Evolutionary conservation across 30 jellyfish, hydroid and myxozoan genomes (phyloP).

Genomic region (Nemopilema nomurai): DNA sequence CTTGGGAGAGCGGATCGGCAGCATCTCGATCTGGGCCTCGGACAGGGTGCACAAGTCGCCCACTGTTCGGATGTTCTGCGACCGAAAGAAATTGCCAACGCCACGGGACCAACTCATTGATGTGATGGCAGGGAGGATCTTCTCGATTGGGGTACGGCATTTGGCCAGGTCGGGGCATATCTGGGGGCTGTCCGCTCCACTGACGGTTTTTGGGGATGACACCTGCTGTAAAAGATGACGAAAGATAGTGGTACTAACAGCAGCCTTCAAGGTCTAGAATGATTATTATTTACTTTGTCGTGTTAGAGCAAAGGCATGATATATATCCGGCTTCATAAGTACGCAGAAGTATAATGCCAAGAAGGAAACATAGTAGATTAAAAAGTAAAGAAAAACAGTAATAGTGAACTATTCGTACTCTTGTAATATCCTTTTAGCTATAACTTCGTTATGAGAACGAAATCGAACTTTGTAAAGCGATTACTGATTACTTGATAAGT

Average conservation of each 20-base stretch:
- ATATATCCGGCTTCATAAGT: too few relatives aligned
- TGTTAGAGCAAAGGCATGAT: too few relatives aligned
- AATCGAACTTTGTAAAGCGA: too few relatives aligned
- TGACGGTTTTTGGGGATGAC: conserved; percentile 32
- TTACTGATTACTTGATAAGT: too few relatives aligned
- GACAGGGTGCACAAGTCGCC: conserved; percentile 85
- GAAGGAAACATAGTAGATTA: too few relatives aligned
- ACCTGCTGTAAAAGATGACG: conserved; percentile 27
- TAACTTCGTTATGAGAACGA: too few relatives aligned
- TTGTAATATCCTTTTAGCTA: too few relatives aligned
- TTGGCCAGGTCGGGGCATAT: conserved; percentile 77
- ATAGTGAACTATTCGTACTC: too few relatives aligned
- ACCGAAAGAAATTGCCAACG: conserved; percentile 83
- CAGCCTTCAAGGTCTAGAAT: too few relatives aligned
- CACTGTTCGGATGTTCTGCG: conserved; percentile 86
- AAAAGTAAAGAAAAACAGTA: too few relatives aligned
- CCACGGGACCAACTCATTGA: conserved; percentile 86
- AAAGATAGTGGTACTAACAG: not conserved
- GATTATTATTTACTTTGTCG: too few relatives aligned
- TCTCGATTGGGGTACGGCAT: conserved; percentile 87
- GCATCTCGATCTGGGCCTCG: conserved; percentile 74
- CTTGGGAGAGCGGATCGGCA: conserved; percentile 96
- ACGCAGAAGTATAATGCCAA: too few relatives aligned
- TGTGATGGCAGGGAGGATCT: conserved; percentile 81
- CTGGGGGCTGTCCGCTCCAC: conserved; percentile 42